Percentiles rank a stretch among this genome's conserved stretches.
These are phyloP conservation scores for Coleophora flavipennella DNA, from an alignment of 2,888 invertebrate species.

Conservation along the genomic window DNA sequence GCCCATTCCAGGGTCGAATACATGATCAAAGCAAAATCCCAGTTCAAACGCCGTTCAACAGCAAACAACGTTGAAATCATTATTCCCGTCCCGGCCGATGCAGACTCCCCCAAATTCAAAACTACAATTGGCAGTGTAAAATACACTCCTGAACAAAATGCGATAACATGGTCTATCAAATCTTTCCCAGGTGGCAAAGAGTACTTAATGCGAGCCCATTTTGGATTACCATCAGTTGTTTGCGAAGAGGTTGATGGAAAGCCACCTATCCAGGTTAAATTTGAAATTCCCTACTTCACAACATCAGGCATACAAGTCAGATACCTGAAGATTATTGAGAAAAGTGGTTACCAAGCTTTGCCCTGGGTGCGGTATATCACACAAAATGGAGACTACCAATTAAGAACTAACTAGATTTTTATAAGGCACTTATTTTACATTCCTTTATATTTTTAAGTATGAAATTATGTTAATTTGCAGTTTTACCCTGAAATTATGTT, in stretches of 20 bases:
- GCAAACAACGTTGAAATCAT: conserved; percentile 99
- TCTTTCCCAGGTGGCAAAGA: conserved; percentile 99
- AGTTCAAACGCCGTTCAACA: conserved; percentile 97
- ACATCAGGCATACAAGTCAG: conserved; percentile 98
- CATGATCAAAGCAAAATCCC: conserved; percentile 99
- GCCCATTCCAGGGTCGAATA: conserved; percentile 98
- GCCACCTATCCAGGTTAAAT: conserved; percentile 98
- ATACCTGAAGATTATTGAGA: conserved; percentile 98
- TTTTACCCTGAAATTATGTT: conserved; percentile 34
- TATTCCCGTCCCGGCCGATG: conserved; percentile 96
- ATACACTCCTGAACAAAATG: conserved; percentile 97
- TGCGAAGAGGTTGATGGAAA: conserved; percentile 96
- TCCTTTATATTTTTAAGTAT: conserved; percentile 32
- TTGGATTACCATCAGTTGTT: conserved; percentile 96
- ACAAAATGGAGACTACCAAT: conserved; percentile 98
- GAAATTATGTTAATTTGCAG: conserved; percentile 40
- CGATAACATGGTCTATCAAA: conserved; percentile 97
- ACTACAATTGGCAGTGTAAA: conserved; percentile 97
- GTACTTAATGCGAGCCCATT: conserved; percentile 98
- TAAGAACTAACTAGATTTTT: conserved; percentile 85
- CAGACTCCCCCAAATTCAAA: conserved; percentile 98
- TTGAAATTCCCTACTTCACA: conserved; percentile 99
- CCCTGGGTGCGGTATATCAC: conserved; percentile 99
- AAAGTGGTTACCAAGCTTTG: conserved; percentile 98
- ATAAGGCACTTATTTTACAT: conserved; percentile 22